Evolutionary conservation across 2,797 vertebrate genomes (phyloP).

Genomic region (Micrastur ruficollis): DNA sequence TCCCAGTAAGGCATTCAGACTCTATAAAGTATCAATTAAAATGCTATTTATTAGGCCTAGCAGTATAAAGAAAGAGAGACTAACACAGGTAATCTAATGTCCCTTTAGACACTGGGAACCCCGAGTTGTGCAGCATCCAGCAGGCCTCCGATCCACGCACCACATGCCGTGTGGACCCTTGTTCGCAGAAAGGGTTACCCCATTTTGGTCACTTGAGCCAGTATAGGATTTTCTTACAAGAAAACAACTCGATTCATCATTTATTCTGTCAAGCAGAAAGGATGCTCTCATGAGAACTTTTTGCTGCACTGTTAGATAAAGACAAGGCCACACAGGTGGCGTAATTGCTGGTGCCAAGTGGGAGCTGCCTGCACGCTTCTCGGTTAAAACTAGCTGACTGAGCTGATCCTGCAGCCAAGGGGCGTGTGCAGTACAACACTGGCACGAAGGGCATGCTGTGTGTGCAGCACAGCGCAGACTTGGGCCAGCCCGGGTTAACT

Average conservation of each 20-base stretch:
- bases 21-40: not conserved
- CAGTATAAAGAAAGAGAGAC: not conserved
- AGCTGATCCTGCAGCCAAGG: not conserved
- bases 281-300: not conserved
- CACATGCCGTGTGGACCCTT: accelerated
- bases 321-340: not conserved
- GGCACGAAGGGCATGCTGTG: not conserved
- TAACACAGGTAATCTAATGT: not conserved
- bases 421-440: accelerated
- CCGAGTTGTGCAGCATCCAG: not conserved
- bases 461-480: not conserved
- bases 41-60: not conserved
- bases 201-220: not conserved
- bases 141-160: accelerated
- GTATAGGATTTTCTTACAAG: not conserved
- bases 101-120: not conserved
- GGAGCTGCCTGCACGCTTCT: not conserved
- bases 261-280: not conserved
- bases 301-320: not conserved
- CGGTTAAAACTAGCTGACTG: not conserved
- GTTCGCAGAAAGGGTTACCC: not conserved
- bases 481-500: not conserved
- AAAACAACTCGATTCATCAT: not conserved
- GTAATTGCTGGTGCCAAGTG: not conserved
- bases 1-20: not conserved